phyloP scores from a whole-genome alignment of 1,140 invertebrate genomes.

The Rhopalosiphum padi region DNA sequence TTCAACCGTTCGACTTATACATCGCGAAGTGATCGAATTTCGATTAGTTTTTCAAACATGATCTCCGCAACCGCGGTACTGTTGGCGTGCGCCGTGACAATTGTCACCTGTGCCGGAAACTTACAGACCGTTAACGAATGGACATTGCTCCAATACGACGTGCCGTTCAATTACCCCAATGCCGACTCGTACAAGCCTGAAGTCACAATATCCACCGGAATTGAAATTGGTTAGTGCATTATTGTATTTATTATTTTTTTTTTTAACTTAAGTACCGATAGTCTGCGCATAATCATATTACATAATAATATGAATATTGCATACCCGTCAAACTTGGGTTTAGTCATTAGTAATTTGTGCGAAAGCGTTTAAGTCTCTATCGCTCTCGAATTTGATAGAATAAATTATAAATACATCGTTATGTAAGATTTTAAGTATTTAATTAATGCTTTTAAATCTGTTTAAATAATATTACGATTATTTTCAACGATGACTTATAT shows the following conservation, averaged over 20 bases:
- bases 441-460: neutral
- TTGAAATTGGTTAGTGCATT: slow-evolving; percentile 69
- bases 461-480: neutral
- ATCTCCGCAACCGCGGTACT: neutral
- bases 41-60: neutral
- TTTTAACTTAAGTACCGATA: neutral
- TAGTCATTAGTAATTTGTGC: neutral
- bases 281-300: neutral
- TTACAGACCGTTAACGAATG: slow-evolving; percentile 78
- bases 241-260: neutral
- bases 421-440: neutral
- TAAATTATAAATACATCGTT: neutral
- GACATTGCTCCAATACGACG: slow-evolving; percentile 74
- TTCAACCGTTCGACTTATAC: neutral
- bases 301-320: neutral
- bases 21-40: neutral
- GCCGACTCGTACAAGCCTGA: slow-evolving; percentile 60
- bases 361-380: slow-evolving; percentile 24
- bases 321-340: neutral
- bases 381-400: neutral
- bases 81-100: neutral
- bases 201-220: slow-evolving; percentile 69
- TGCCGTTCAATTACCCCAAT: slow-evolving; percentile 67
- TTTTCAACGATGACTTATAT: neutral
- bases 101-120: slow-evolving; percentile 46